These are phyloP conservation scores for Ptilorrhoa leucosticta DNA, from an alignment of 2,113 vertebrate genomes.

Conservation along the genomic window DNA sequence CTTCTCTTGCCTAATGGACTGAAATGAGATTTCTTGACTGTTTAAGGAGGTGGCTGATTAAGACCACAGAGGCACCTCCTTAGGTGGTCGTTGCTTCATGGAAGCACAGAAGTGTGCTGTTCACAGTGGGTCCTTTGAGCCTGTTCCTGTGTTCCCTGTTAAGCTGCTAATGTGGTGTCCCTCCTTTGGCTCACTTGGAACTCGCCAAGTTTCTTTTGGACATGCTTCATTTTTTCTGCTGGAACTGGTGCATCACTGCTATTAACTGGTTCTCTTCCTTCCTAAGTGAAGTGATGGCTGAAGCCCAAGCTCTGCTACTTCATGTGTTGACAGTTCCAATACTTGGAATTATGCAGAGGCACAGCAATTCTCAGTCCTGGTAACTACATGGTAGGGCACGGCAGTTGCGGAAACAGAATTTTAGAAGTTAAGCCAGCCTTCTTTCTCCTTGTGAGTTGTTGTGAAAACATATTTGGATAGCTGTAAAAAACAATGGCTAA, in stretches of 20 bases:
- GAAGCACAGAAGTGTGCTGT: constrained; percentile 45
- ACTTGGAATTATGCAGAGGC: constrained; percentile 32
- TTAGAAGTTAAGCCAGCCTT: not conserved
- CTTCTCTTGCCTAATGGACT: constrained; percentile 43
- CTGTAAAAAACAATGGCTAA: not conserved
- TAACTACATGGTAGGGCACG: constrained; percentile 10
- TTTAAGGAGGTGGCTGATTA: constrained; percentile 59
- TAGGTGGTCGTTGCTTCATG: constrained; percentile 65
- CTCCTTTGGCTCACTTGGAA: constrained; percentile 76
- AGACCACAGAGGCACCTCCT: constrained; percentile 64
- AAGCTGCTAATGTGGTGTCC: constrained; percentile 70
- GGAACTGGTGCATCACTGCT: constrained; percentile 71
- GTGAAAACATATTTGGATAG: not conserved
- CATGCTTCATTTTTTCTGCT: constrained; percentile 61
- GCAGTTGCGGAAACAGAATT: not conserved
- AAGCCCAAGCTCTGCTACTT: constrained; percentile 61
- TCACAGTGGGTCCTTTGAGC: constrained; percentile 67
- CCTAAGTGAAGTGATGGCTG: constrained; percentile 69
- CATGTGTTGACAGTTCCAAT: constrained; percentile 64
- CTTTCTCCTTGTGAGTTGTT: constrained; percentile 1
- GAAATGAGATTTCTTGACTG: constrained; percentile 41
- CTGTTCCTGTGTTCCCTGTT: constrained; percentile 65
- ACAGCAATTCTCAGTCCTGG: constrained; percentile 13
- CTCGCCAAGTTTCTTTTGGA: constrained; percentile 73
- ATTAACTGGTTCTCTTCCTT: constrained; percentile 73